A percentile compares a stretch with the other conserved stretches of the same genome.
Conservation (phyloP, 2,888 invertebrate species). For the Mantis religiosa region DNA sequence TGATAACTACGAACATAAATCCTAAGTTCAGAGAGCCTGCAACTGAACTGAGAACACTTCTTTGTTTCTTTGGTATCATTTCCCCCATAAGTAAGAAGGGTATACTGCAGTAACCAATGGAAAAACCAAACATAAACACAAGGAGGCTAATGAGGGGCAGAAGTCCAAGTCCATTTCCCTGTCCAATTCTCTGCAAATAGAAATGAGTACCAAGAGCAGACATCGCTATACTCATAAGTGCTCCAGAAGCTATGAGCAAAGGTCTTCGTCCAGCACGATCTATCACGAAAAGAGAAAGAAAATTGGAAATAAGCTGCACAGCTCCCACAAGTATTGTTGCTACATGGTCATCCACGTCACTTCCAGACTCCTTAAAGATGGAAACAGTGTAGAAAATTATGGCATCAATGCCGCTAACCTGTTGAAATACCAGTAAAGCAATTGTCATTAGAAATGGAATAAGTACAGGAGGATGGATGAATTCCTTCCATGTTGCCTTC, state of each 20-base stretch:
- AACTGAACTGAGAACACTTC: conserved; percentile 53
- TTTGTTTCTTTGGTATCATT: conserved; percentile 55
- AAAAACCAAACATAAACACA: conserved; percentile 57
- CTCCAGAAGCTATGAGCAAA: conserved; percentile 56
- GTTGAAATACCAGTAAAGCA: conserved; percentile 53
- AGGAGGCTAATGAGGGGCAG: conserved; percentile 55
- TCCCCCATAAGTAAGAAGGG: conserved; percentile 61
- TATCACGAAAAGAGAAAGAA: conserved; percentile 51
- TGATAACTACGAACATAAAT: conserved; percentile 55
- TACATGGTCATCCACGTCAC: conserved; percentile 50
- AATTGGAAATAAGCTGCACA: conserved; percentile 54
- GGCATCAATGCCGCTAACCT: conserved; percentile 57
- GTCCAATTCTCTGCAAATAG: conserved; percentile 43
- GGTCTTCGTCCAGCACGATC: conserved; percentile 59
- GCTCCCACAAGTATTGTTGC: conserved; percentile 54
- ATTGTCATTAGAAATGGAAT: conserved; percentile 51
- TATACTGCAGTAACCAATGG: conserved; percentile 59
- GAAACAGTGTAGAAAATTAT: conserved; percentile 57
- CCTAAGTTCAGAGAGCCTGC: conserved; percentile 53
- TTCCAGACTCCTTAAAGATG: conserved; percentile 54
- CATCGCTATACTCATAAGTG: conserved; percentile 53
- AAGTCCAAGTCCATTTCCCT: conserved; percentile 36
- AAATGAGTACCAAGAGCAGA: conserved; percentile 53
- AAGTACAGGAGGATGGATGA: conserved; percentile 34
- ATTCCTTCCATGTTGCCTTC: conserved; percentile 16